Evolutionary conservation across 2,888 invertebrate species (phyloP).

Genomic region (Oxystoma pomonae): DNA sequence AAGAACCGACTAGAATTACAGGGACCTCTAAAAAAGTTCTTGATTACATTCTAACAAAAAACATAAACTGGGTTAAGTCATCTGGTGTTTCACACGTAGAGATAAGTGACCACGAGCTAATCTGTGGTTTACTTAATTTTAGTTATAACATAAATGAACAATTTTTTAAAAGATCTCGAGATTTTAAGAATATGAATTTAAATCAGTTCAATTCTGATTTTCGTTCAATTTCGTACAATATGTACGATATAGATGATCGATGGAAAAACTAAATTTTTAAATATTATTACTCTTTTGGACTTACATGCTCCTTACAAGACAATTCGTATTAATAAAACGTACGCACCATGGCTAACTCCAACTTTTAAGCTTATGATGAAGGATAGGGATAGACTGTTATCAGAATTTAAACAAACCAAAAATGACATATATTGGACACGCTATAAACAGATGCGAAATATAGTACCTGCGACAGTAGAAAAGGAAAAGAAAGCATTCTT

Average conservation of each 20-base stretch:
- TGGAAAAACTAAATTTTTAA: slow-evolving; percentile 4
- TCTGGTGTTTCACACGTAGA: not conserved
- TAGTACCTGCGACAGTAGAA: slow-evolving; percentile 10
- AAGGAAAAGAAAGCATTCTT: slow-evolving; percentile 14
- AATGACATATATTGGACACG: slow-evolving; percentile 7
- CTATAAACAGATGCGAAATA: slow-evolving; percentile 16
- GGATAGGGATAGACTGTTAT: slow-evolving; percentile 10
- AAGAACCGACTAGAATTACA: not conserved
- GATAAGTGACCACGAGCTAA: slow-evolving; percentile 1
- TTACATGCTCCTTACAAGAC: slow-evolving; percentile 11
- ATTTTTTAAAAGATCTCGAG: not conserved
- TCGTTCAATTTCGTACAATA: not conserved
- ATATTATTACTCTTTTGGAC: slow-evolving; percentile 10
- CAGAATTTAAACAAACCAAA: slow-evolving; percentile 13
- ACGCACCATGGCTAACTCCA: slow-evolving; percentile 13
- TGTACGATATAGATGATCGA: not conserved
- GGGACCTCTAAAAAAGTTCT: not conserved
- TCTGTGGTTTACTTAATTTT: not conserved
- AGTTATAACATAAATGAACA: not conserved
- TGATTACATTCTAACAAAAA: not conserved
- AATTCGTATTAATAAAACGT: slow-evolving; percentile 1
- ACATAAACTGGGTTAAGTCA: not conserved
- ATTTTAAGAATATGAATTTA: not conserved
- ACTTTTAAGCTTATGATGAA: slow-evolving; percentile 13
- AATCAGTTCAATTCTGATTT: not conserved